A percentile compares a stretch with the other conserved stretches of the same genome.
These are phyloP conservation scores for Lynx canadensis DNA, from an alignment of 2,113 vertebrate genomes.

Conservation along the genomic window DNA sequence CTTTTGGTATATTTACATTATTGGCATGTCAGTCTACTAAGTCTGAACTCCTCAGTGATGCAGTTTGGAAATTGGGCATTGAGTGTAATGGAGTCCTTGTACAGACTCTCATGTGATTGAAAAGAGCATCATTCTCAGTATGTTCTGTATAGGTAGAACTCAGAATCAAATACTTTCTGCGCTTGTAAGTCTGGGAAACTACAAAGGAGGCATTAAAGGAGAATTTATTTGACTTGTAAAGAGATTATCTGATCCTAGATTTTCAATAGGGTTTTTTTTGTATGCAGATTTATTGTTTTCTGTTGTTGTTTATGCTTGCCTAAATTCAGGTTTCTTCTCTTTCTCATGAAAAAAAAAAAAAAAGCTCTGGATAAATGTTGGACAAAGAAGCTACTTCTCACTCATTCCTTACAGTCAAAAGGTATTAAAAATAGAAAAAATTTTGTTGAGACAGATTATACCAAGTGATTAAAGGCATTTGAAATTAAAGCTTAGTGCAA, in stretches of 20 bases:
- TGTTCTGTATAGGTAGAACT: neutral
- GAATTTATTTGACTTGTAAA: neutral
- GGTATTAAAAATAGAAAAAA: conserved; percentile 70
- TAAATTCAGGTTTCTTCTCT: conserved; percentile 25
- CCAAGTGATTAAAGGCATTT: conserved; percentile 64
- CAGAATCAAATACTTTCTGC: neutral
- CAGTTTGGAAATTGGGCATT: neutral
- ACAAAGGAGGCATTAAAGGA: neutral
- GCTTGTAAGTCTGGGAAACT: neutral
- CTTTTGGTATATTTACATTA: neutral
- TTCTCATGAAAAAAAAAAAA: conserved; percentile 43
- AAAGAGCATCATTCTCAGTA: neutral
- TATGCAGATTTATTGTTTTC: neutral
- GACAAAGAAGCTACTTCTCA: neutral
- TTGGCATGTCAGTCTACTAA: neutral
- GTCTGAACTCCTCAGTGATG: neutral
- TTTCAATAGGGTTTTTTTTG: neutral
- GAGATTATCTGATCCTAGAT: neutral
- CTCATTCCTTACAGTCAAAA: neutral
- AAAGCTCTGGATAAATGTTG: conserved; percentile 8
- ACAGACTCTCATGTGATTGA: neutral
- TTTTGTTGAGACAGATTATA: conserved; percentile 38
- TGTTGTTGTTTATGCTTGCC: neutral
- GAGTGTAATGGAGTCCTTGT: neutral
- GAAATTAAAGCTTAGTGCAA: conserved; percentile 52